Conservation (phyloP, 2,888 invertebrate species). For the Patella caerulea region DNA sequence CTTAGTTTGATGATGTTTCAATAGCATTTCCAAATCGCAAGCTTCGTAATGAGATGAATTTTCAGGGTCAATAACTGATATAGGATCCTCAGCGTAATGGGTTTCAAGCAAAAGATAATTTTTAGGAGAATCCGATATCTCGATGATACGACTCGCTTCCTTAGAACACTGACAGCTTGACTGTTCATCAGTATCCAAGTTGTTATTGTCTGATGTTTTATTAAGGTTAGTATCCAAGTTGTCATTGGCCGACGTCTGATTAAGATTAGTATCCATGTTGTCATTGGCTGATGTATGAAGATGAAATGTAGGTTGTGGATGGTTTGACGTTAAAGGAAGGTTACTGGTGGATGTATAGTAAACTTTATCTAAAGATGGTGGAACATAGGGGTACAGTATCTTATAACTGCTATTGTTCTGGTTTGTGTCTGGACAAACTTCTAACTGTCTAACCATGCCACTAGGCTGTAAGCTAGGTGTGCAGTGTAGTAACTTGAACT, state of each 20-base stretch:
- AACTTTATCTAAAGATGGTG: slow-evolving; percentile 41
- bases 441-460: too few species aligned
- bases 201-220: not conserved
- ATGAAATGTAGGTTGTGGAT: not conserved
- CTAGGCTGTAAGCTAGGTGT: too few species aligned
- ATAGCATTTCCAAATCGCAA: slow-evolving; percentile 25
- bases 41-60: slow-evolving; percentile 36
- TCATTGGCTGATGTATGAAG: slow-evolving; percentile 8
- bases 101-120: slow-evolving; percentile 41
- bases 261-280: not conserved
- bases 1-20: not conserved
- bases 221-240: not conserved
- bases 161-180: not conserved
- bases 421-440: too few species aligned
- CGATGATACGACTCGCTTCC: not conserved
- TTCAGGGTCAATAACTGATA: slow-evolving; percentile 40
- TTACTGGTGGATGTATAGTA: slow-evolving; percentile 22
- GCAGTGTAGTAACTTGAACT: too few species aligned
- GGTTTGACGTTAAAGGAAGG: not conserved
- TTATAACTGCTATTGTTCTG: slow-evolving; percentile 18
- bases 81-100: slow-evolving; percentile 49
- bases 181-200: not conserved
- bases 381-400: slow-evolving; percentile 45
- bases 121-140: slow-evolving; percentile 8
- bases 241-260: not conserved